These are phyloP conservation scores for Peromyscus melanophrys DNA, from an alignment of 2,797 vertebrate genomes.

Conservation along the genomic window DNA sequence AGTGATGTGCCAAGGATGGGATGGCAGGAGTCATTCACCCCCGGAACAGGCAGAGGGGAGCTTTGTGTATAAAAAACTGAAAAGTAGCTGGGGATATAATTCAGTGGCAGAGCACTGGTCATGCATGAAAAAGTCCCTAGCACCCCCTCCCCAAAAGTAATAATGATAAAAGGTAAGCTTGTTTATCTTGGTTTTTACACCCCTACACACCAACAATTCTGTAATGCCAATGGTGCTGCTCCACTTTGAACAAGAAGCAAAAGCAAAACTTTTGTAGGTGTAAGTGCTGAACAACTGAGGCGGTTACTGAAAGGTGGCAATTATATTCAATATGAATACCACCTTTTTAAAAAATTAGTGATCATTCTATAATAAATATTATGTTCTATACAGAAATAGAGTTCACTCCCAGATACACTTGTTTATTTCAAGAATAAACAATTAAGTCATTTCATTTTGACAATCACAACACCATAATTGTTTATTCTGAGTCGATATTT, in stretches of 20 bases:
- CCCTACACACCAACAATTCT: background rate
- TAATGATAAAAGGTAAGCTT: background rate
- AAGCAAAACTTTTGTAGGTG: background rate
- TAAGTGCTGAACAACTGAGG: background rate
- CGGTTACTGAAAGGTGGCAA: constrained; percentile 47
- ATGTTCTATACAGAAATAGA: background rate
- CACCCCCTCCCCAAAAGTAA: background rate
- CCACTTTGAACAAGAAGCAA: background rate
- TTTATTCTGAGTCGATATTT: constrained; percentile 49
- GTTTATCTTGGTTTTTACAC: constrained; percentile 7
- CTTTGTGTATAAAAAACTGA: constrained; percentile 18
- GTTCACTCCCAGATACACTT: background rate
- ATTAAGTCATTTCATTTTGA: constrained; percentile 46
- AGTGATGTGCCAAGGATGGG: background rate
- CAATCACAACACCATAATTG: background rate
- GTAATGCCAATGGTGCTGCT: background rate
- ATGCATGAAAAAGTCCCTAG: background rate
- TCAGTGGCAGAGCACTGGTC: background rate
- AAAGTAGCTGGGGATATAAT: background rate
- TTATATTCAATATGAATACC: background rate
- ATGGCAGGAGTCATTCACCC: background rate
- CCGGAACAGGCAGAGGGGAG: background rate
- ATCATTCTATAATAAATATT: constrained; percentile 21
- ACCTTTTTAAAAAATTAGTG: background rate
- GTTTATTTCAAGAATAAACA: constrained; percentile 69